Evolutionary conservation across 2,888 invertebrate genomes (phyloP).

Genomic region (Drosophila gaucha): DNA sequence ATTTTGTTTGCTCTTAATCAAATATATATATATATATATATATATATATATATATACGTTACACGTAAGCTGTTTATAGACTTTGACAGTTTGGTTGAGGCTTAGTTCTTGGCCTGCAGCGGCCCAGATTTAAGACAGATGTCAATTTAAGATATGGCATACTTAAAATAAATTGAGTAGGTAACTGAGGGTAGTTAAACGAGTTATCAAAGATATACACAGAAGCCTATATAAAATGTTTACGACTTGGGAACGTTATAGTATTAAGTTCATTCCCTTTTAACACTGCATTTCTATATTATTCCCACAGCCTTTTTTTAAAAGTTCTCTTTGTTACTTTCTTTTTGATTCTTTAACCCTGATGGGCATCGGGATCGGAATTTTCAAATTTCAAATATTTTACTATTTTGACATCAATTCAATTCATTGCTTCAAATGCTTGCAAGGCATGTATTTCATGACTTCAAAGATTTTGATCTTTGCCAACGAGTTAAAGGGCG

Average conservation of each 20-base stretch:
- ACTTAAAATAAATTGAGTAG: background rate
- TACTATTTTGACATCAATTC: no score
- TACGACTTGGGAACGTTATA: no score
- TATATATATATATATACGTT: background rate
- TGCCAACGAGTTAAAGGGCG: no score
- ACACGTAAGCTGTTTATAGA: constrained; percentile 17
- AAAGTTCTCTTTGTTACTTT: background rate
- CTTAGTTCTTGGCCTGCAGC: background rate
- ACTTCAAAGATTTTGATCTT: no score
- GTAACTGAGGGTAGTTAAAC: background rate
- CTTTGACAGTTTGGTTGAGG: constrained; percentile 4
- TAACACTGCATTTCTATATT: background rate
- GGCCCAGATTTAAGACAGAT: constrained; percentile 3
- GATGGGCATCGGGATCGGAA: no score
- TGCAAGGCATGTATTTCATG: no score
- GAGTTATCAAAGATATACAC: background rate
- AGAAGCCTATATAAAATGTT: background rate
- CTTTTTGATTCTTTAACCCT: background rate
- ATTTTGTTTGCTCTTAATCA: constrained; percentile 44
- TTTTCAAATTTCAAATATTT: no score
- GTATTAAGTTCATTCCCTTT: no score
- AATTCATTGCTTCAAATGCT: no score
- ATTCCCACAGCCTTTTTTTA: background rate
- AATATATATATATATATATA: constrained; percentile 11
- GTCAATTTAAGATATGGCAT: background rate